Percentiles rank a stretch among this genome's conserved stretches.
Conservation (phyloP, 2,113 vertebrate species). For the Prunella himalayana region DNA sequence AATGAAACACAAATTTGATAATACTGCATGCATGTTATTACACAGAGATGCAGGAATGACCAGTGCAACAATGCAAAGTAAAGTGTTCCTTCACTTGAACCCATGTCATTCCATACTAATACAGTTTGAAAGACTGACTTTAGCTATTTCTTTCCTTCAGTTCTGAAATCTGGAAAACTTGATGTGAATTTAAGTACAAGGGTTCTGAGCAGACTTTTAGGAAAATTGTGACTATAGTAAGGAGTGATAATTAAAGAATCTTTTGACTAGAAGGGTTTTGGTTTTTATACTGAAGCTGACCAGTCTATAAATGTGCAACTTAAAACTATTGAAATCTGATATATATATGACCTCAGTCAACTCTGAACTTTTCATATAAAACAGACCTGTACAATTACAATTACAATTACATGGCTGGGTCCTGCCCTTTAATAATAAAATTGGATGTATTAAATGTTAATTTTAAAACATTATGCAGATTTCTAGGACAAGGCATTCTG, state of each 20-base stretch:
- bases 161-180: not conserved
- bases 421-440: conserved; percentile 12
- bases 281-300: not conserved
- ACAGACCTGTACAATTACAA: not conserved
- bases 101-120: not conserved
- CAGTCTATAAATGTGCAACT: not conserved
- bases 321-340: not conserved
- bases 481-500: conserved; percentile 47
- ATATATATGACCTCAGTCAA: not conserved
- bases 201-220: not conserved
- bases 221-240: not conserved
- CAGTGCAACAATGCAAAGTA: not conserved
- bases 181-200: not conserved
- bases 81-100: not conserved
- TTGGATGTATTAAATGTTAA: conserved; percentile 19
- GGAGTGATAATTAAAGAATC: not conserved
- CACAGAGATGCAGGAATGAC: not conserved
- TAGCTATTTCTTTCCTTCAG: not conserved
- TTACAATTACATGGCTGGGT: not conserved
- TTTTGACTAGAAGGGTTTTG: not conserved
- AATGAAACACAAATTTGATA: not conserved
- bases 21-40: not conserved
- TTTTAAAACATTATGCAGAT: conserved; percentile 9
- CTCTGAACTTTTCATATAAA: not conserved
- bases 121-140: not conserved